Evolutionary conservation across 2,888 invertebrate genomes (phyloP).

Genomic region (Phaedon cochleariae): DNA sequence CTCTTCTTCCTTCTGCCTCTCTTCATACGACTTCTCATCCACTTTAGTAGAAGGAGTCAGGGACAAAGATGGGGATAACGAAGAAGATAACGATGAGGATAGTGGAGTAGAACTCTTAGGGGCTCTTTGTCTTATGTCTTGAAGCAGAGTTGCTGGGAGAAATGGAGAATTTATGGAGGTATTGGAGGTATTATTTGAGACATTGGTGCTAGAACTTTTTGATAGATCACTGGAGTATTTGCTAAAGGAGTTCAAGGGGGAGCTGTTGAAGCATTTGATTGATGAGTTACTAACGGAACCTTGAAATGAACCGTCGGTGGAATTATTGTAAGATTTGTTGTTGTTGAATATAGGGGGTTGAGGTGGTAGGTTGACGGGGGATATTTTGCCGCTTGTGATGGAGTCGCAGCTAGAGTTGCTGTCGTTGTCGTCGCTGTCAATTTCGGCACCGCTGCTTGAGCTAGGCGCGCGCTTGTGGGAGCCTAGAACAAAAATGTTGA

Average conservation of each 20-base stretch:
- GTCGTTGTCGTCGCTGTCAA: conserved; percentile 77
- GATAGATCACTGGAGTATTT: too few relatives aligned
- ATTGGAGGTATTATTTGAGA: not conserved
- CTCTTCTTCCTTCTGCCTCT: conserved; percentile 66
- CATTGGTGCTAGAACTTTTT: too few relatives aligned
- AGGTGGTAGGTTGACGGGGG: conserved; percentile 42
- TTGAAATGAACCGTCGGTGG: not conserved
- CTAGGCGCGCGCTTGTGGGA: conserved; percentile 61
- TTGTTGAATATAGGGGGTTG: not conserved
- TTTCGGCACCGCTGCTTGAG: conserved; percentile 69
- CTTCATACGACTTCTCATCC: conserved; percentile 75
- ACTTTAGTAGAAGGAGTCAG: conserved; percentile 51
- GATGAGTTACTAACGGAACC: not conserved
- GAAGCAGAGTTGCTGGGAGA: conserved; percentile 73
- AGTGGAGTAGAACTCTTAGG: conserved; percentile 8
- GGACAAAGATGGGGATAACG: not conserved
- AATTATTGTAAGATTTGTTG: not conserved
- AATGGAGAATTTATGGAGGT: conserved; percentile 49
- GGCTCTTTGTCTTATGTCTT: conserved; percentile 73
- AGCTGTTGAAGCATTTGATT: conserved; percentile 19
- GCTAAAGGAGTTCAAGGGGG: conserved; percentile 17
- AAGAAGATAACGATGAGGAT: not conserved
- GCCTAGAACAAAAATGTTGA: conserved; percentile 49
- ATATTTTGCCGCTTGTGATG: conserved; percentile 75
- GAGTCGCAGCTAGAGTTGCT: conserved; percentile 86